These are phyloP conservation scores for Miopithecus talapoin DNA, from an alignment of 2,797 vertebrate species.

Conservation along the genomic window DNA sequence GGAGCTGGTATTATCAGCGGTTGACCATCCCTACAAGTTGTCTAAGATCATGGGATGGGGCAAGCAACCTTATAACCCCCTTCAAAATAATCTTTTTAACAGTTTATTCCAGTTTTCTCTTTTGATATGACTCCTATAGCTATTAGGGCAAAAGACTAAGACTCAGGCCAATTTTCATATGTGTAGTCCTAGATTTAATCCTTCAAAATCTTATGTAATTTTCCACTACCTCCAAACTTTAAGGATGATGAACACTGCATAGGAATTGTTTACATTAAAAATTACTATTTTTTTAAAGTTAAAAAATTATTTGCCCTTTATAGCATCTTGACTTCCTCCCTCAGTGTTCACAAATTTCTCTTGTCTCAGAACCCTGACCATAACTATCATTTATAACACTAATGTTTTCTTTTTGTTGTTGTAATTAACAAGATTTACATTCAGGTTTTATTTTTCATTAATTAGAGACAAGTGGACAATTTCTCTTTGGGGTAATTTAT, in stretches of 20 bases:
- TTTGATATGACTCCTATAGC: not conserved
- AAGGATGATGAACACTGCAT: not conserved
- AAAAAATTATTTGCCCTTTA: not conserved
- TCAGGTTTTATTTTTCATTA: not conserved
- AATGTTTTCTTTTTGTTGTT: not conserved
- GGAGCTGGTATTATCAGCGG: not conserved
- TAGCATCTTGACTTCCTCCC: not conserved
- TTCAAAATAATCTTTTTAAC: not conserved
- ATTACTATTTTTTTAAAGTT: not conserved
- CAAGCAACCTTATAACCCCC: not conserved
- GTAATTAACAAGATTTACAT: not conserved
- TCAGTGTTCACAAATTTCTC: not conserved
- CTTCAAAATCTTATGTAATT: conserved; percentile 10
- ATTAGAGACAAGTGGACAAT: not conserved
- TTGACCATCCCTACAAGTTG: too few relatives aligned
- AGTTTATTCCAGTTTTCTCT: not conserved
- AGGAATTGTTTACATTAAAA: not conserved
- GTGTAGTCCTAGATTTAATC: not conserved
- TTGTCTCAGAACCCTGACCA: not conserved
- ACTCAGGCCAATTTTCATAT: not conserved
- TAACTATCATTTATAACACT: not conserved
- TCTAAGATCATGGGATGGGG: not conserved
- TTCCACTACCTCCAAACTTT: not conserved
- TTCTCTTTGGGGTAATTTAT: not conserved
- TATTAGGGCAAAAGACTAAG: conserved; percentile 3